Evolutionary conservation across 92 coral and sea anemone species (phyloP).

Genomic region (Chrysogorgia sp.): DNA sequence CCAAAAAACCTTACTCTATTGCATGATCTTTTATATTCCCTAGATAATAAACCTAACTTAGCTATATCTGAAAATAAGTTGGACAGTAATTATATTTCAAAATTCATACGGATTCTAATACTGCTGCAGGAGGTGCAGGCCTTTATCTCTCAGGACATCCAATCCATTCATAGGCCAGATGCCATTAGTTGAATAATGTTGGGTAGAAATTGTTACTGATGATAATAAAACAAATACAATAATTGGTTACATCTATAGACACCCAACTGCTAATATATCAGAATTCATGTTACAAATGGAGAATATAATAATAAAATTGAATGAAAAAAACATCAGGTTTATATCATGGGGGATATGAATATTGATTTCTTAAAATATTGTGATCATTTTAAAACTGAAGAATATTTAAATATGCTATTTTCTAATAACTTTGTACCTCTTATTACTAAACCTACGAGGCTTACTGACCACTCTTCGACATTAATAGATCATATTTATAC

Average conservation of each 20-base stretch:
- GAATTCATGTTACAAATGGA: constrained; percentile 59
- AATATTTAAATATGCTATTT: constrained; percentile 29
- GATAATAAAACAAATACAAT: constrained; percentile 38
- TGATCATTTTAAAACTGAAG: constrained; percentile 25
- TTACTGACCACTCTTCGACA: constrained; percentile 46
- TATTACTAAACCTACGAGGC: constrained; percentile 64
- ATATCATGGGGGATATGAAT: constrained; percentile 59
- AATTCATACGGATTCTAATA: too few species aligned
- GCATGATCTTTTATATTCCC: too few species aligned
- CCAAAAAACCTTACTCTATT: too few species aligned
- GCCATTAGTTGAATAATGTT: too few species aligned
- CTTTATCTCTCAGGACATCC: too few species aligned
- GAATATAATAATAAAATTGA: constrained; percentile 42
- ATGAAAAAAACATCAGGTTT: constrained; percentile 52
- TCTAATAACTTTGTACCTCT: constrained; percentile 34
- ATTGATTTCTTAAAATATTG: constrained; percentile 40
- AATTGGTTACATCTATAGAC: constrained; percentile 56
- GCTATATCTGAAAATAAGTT: too few species aligned
- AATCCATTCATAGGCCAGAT: too few species aligned
- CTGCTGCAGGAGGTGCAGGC: too few species aligned
- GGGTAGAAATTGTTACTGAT: constrained; percentile 58
- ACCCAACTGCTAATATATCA: constrained; percentile 62
- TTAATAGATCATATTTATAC: constrained; percentile 61
- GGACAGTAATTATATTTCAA: too few species aligned
- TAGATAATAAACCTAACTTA: too few species aligned